These are phyloP conservation scores for Iphiclides podalirius DNA, from an alignment of 2,888 invertebrate genomes.

Conservation along the genomic window DNA sequence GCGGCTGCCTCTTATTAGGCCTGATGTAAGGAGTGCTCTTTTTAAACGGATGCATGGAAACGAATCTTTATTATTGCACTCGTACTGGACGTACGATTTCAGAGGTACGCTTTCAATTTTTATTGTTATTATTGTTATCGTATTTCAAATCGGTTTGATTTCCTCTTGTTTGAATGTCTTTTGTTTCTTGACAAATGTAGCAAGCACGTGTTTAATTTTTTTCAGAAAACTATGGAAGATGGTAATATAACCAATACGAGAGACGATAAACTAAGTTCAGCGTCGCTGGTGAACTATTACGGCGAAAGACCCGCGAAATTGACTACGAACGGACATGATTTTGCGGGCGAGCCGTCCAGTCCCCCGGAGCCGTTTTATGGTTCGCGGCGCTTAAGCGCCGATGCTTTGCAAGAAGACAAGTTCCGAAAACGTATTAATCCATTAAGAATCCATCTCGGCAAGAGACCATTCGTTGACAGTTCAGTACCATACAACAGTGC, in stretches of 20 bases:
- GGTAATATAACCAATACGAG: slow-evolving; percentile 69
- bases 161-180: slow-evolving; percentile 73
- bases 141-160: slow-evolving; percentile 64
- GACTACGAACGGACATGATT: slow-evolving; percentile 66
- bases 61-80: slow-evolving; percentile 70
- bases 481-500: slow-evolving; percentile 56
- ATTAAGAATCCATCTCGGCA: slow-evolving; percentile 69
- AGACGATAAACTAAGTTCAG: slow-evolving; percentile 63
- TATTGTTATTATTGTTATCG: slow-evolving; percentile 51
- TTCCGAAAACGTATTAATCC: slow-evolving; percentile 68
- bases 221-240: slow-evolving; percentile 81
- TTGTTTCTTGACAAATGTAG: slow-evolving; percentile 66
- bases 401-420: slow-evolving; percentile 54
- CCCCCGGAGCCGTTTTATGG: slow-evolving; percentile 37
- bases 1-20: slow-evolving; percentile 75
- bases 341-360: slow-evolving; percentile 36
- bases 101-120: slow-evolving; percentile 58
- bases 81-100: slow-evolving; percentile 78
- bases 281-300: slow-evolving; percentile 57
- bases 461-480: slow-evolving; percentile 73
- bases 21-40: slow-evolving; percentile 73
- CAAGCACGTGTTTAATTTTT: slow-evolving; percentile 65
- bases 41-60: slow-evolving; percentile 75
- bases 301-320: slow-evolving; percentile 61
- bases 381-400: slow-evolving; percentile 46